Percentiles rank a stretch among this genome's conserved stretches.
Conservation (phyloP, 2,888 invertebrate genomes). For the Tetragnatha montana region DNA sequence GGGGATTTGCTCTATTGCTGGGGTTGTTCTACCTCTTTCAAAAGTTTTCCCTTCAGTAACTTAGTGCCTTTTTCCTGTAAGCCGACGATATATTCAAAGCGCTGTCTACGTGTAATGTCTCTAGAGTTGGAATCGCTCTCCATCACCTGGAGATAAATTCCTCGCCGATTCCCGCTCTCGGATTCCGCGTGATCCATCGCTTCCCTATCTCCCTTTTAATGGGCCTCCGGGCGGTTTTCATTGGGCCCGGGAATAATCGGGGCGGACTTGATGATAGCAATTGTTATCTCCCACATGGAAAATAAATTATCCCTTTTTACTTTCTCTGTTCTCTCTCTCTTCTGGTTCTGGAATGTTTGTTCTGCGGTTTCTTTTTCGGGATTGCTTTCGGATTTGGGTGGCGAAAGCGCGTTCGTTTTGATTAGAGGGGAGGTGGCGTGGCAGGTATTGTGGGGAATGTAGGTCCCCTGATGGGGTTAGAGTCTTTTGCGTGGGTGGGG, state of each 20-base stretch:
- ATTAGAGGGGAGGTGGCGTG: not conserved
- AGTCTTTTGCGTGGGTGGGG: not conserved
- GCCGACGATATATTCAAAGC: too few relatives aligned
- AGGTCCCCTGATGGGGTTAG: not conserved
- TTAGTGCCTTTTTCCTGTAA: too few relatives aligned
- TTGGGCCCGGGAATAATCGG: slow-evolving; percentile 42
- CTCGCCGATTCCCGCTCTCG: not conserved
- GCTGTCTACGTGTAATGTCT: too few relatives aligned
- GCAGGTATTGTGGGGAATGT: not conserved
- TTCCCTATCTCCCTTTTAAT: slow-evolving; percentile 40
- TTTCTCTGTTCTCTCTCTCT: slow-evolving; percentile 7
- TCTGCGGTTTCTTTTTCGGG: not conserved
- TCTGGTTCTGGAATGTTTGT: not conserved
- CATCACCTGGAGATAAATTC: slow-evolving; percentile 43
- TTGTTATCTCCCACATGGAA: slow-evolving; percentile 62
- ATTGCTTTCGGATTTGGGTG: slow-evolving; percentile 4
- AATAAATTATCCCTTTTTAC: slow-evolving; percentile 36
- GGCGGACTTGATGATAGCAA: slow-evolving; percentile 61
- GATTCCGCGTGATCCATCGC: slow-evolving; percentile 31
- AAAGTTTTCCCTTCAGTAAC: too few relatives aligned
- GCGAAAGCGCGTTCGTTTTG: slow-evolving; percentile 29
- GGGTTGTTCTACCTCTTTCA: too few relatives aligned
- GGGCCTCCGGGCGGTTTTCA: slow-evolving; percentile 56
- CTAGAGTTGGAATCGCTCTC: not conserved
- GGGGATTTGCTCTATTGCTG: too few relatives aligned